phyloP scores from a whole-genome alignment of 2,113 vertebrate genomes.

The Melanostigma gelatinosum region DNA sequence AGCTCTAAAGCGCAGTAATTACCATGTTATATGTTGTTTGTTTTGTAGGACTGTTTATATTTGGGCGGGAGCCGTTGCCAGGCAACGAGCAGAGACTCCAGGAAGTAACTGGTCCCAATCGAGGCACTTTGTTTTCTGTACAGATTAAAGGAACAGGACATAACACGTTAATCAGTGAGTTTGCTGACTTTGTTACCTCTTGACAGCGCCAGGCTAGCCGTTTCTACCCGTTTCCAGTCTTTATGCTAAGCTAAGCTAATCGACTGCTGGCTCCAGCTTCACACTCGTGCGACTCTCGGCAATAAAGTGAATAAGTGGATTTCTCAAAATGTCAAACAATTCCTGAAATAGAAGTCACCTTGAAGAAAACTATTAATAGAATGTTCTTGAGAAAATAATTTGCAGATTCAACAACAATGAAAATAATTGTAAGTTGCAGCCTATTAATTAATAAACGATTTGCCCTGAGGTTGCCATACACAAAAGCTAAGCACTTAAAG shows the following conservation, averaged over 20 bases:
- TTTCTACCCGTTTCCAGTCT: neutral
- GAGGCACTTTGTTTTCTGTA: too few relatives aligned
- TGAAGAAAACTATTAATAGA: neutral
- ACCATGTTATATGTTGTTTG: neutral
- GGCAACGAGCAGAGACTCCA: neutral
- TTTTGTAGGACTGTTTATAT: neutral
- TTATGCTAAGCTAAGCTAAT: neutral
- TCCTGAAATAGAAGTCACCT: neutral
- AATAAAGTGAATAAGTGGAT: neutral
- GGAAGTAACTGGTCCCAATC: neutral
- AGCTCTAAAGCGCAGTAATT: neutral
- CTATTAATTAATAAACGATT: neutral
- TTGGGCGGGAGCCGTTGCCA: neutral
- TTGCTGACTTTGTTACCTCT: neutral
- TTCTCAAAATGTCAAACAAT: neutral
- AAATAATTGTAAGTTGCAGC: neutral
- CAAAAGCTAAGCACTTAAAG: neutral
- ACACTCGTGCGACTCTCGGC: neutral
- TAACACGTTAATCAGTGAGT: neutral
- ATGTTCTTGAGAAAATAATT: neutral
- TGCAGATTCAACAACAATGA: neutral
- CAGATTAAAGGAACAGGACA: neutral
- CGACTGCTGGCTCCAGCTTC: too few relatives aligned
- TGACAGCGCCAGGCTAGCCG: neutral
- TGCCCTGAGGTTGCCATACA: neutral